Evolutionary conservation across 1,140 invertebrate genomes (phyloP), one percentile per base, ranked within the genome.

Genomic region (Euura saliciscinereae): DNA sequence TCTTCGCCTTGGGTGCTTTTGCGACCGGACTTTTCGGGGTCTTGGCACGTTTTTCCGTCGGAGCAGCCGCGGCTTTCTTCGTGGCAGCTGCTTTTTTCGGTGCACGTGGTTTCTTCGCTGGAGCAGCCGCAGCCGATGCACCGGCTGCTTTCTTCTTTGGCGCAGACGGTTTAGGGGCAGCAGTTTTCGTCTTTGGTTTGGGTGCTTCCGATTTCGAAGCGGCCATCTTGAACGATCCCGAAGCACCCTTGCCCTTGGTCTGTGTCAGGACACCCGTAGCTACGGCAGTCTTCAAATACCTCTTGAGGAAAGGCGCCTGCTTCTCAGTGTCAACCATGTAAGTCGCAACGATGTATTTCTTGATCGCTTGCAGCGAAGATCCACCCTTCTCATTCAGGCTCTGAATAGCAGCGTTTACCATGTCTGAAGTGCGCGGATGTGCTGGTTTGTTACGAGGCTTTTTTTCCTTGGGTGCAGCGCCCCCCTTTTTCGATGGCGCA

Each of bases 281-380:
- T 68, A 91, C 89, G 67, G 90, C 89, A 71, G 80, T 80, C 79
- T 90, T 90, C 74, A 91, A 78, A 72, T 89, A 89, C 73, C 89
- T 90, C 72, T 88, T 89, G 73, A 90, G 90, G 84, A 90, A 90
- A 11, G 89, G 89, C 4, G 89, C 86, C 73, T 88, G 75, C 80
- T 89, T 89, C 73, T 90, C 88, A 44, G 87, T 85, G 81, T 90
- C 89, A 28, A 90, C 84, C 68, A 89, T 90, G 84, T 90, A 90
- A 71, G 86, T 87, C 8, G 87, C 84, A 46, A 84, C 78, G 68
- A 91, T 89, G 80, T 90, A 91, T 78, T 91, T 92, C 80, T 91
- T 91, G 79, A 91, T 91, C n/a, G 90, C 90, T 75, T 89, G 85
- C 45, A 90, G 81, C 2, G 90, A 91, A 4, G 89, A 91, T 7